Percentiles rank a stretch among this genome's conserved stretches.
Evolutionary conservation across 2,113 vertebrate genomes (phyloP).

Genomic region (Malurus alboscapulatus): DNA sequence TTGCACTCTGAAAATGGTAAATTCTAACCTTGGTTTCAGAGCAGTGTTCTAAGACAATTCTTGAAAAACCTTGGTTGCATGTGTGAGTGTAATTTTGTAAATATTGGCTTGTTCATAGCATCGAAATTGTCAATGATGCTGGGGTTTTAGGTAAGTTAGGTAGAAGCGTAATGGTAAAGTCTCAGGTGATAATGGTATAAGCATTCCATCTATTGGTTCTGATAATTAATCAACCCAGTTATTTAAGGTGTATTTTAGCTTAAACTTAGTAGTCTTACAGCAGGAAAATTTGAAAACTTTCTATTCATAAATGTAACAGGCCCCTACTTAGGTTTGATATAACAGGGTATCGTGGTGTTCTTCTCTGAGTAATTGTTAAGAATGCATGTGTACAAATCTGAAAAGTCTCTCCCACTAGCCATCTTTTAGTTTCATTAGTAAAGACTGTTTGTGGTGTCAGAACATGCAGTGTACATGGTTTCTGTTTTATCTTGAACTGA

Average conservation of each 20-base stretch:
- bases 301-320: neutral
- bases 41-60: neutral
- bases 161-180: neutral
- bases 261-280: neutral
- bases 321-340: neutral
- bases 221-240: neutral
- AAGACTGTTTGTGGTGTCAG: neutral
- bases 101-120: neutral
- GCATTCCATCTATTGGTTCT: neutral
- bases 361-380: neutral
- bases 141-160: neutral
- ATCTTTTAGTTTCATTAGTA: neutral
- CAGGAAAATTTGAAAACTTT: neutral
- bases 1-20: neutral
- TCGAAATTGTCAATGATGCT: neutral
- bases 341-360: neutral
- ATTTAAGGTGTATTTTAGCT: neutral
- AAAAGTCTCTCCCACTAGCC: neutral
- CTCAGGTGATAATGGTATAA: neutral
- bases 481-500: neutral
- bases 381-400: neutral
- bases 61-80: neutral
- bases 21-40: neutral
- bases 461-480: neutral
- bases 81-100: neutral